Evolutionary conservation across 2,888 invertebrate species (phyloP), one percentile per base, ranked within the genome.

Genomic region (Corbicula japonica): DNA sequence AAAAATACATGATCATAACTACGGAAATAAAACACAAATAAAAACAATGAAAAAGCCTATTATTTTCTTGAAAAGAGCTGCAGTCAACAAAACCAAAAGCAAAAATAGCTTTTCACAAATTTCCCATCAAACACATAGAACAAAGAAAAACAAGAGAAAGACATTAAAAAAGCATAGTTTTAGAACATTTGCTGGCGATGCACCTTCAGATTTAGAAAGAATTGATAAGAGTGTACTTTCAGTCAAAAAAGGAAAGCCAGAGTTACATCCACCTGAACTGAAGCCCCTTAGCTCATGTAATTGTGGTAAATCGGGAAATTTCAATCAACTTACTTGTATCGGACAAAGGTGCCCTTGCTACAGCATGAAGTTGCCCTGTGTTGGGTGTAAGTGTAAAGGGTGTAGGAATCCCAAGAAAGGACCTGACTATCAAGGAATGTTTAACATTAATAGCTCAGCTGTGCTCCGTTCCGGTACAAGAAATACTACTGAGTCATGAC

Each of bases 281-380:
- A 83, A 83, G 30, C 82, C 82, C 18, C 62, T 70, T 18, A 88
- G 87, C 66, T 76, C 85, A n/a, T 98, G 98, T 92, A 95, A 98
- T 76, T 98, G 98, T 94, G 98, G 98, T 3, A 97, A 97, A 94
- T 97, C 97, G 0, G 97, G 98, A 0, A 96, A 96, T 23, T 97
- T 98, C 0, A 97, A 97, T 4, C 97, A 97, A 92, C 94, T 98
- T 52, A 98, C 98, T 0, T 98, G 98, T 92, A 97, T 98, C 91
- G 98, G 98, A 0, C 98, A 98, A 92, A 94, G 98, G 80, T 98
- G 98, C 94, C 97, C 98, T 0, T 98, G 98, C 94, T 98, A 98
- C 93, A 97, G 97, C 4, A 97, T 97, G 85, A 96, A 97, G 85
- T 97, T 97, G 92, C 96, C 97, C 0, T 98, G 98, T 92, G 95